Evolutionary conservation across 2,888 invertebrate genomes (phyloP), one percentile per base, ranked within the genome.

Genomic region (Lasioglossum calceatum): DNA sequence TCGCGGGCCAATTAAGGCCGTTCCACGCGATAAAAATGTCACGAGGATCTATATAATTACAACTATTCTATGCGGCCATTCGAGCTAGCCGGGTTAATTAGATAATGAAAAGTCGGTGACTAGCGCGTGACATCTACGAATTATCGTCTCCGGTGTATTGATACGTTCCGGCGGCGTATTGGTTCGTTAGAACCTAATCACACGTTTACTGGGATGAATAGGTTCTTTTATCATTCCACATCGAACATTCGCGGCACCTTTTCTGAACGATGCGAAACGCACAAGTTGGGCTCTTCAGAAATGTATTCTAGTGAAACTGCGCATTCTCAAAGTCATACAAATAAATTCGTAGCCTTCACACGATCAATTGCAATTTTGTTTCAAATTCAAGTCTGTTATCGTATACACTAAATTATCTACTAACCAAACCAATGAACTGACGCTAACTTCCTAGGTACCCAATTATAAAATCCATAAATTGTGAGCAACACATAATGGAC

Each of bases 21-120:
- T 82, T 80, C 86, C 82, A n/a, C 12, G 70, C 19, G 81, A 79
- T 74, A 83, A 87, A 73, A 89, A 87, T 79, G 71, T 79, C 75
- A 75, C 54, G 79, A 74, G 42, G 72, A 83, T 61, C 61, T 47
- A 39, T 70, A 72, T 90, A 88, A 90, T 90, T 90, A 84, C 58
- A 76, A 80, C 58, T 74, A 58, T 79, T 71, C 73, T 67, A 27
- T n/a, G 44, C 27, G 83, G 73, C 50, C 36, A 54, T 39, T 73
- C 67, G 74, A 23, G 44, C 76, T 78, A 47, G 19, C 67, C 16
- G 23, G 54, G n/a, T 19, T 42, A 47, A n/a, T 47, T 39, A 44
- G 10, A 44, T 71, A 64, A 78, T 73, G 54, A 80, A 79, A 86
- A 82, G 67, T 72, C 39, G 50, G 73, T 90, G 77, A 88, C 90